A percentile compares a stretch with the other conserved stretches of the same genome.
These are phyloP conservation scores for Zootermopsis nevadensis DNA, from an alignment of 2,888 invertebrate species.

Conservation along the genomic window DNA sequence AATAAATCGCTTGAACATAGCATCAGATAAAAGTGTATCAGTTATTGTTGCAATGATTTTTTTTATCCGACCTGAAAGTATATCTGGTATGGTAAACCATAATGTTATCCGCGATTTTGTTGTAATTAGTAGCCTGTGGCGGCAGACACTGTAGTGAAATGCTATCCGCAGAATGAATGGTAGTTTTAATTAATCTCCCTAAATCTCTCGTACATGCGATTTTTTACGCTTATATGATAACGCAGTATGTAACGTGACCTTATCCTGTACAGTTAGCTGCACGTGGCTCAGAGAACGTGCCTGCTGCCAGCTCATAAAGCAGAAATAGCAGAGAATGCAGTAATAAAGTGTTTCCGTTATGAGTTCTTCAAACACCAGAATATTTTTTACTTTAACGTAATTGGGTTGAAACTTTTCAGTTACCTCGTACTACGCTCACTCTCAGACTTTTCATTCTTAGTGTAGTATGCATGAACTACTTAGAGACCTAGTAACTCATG, in stretches of 20 bases:
- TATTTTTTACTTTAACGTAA: no score
- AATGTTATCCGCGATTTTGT: not conserved
- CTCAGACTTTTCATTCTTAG: no score
- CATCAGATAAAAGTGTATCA: not conserved
- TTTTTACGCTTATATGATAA: slow-evolving; percentile 19
- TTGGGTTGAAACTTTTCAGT: no score
- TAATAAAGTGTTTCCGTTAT: not conserved
- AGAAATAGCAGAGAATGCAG: not conserved
- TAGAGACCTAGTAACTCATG: no score
- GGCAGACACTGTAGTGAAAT: not conserved
- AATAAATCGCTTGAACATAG: not conserved
- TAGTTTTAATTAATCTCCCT: slow-evolving; percentile 2
- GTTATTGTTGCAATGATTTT: not conserved
- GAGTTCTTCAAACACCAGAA: no score
- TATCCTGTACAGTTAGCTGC: not conserved
- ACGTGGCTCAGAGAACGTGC: not conserved
- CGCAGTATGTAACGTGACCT: not conserved
- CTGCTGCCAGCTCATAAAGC: not conserved
- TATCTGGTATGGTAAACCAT: no score
- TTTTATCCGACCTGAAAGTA: not conserved
- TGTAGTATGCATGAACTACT: no score
- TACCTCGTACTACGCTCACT: no score
- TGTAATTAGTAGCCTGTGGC: slow-evolving; percentile 1
- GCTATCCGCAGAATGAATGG: slow-evolving; percentile 10
- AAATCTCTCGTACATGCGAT: not conserved